Evolutionary conservation across 2,797 vertebrate species (phyloP), one percentile per base, ranked within the genome.

Genomic region (Tangara arthus): DNA sequence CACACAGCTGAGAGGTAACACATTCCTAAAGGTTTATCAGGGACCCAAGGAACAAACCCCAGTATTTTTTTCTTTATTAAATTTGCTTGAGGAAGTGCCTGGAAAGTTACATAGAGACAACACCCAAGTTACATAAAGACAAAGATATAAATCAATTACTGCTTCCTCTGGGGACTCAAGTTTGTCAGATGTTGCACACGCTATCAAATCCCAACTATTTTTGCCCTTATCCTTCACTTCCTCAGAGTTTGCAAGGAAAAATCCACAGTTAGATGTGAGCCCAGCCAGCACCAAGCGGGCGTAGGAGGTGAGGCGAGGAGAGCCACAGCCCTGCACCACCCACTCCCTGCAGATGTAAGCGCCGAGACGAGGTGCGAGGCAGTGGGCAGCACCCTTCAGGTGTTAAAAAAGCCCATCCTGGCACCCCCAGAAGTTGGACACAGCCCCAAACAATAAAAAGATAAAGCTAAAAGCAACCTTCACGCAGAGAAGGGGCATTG

Each of bases 181-280:
- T 88, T 93, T 90, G 82, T 95, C 91, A 85, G 94, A 95, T 93
- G 89, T 92, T 95, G 94, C 41, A 75, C 60, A 35, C 1, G 2
- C 64, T 55, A 88, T 55, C 87, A 69, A 91, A 93, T 78, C 82
- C 57, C 92, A 95, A 94, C 93, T 91, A 94, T 93, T 91, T 96
- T 91, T 83, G 90, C 91, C 88, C 90, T 94, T 87, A 37, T 79
- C 90, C 90, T 88, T 76, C 91, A 69, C 82, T 94, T 93, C 87
- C 87, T 88, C 34, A 17, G 85, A 27, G 46, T 81, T 81, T 65
- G 76, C 39, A 50, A 68, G 76, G 76, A 85, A 90, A 39, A 68
- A 83, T 68, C 75, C 64, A 28, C 68, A 91, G 93, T 50, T 57
- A 60, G 18, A 46, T 8, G 53, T 0, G 3, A 77, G 65, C 91